A percentile compares a stretch with the other conserved stretches of the same genome.
Evolutionary conservation across 2,113 vertebrate genomes (phyloP).

Genomic region (Pluvianellus socialis): DNA sequence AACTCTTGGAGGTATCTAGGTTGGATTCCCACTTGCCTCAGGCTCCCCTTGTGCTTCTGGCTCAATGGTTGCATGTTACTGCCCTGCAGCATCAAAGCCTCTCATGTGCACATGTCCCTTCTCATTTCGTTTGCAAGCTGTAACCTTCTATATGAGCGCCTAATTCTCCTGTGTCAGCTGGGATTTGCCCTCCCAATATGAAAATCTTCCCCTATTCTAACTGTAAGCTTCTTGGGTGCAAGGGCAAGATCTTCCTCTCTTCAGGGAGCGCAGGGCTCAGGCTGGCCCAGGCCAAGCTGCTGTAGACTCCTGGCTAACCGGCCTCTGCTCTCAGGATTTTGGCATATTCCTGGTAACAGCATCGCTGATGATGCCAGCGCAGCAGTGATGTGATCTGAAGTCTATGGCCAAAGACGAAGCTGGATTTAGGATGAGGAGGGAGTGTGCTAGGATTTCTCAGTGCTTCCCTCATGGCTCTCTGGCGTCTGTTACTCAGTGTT

Average conservation of each 20-base stretch:
- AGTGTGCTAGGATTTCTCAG: neutral
- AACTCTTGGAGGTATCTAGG: neutral
- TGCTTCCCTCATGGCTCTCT: accelerated
- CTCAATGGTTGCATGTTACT: neutral
- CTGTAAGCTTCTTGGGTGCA: constrained; percentile 43
- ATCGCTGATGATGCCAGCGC: neutral
- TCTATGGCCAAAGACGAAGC: neutral
- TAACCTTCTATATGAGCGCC: neutral
- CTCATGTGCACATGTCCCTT: neutral
- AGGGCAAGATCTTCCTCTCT: constrained; percentile 2
- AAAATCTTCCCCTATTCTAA: constrained; percentile 15
- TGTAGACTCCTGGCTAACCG: accelerated
- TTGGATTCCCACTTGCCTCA: neutral
- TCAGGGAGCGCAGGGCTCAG: neutral
- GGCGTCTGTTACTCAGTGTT: neutral
- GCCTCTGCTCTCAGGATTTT: neutral
- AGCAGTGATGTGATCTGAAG: neutral
- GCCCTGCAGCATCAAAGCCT: neutral
- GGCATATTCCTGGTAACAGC: neutral
- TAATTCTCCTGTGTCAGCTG: constrained; percentile 36
- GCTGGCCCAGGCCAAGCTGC: neutral
- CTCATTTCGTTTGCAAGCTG: neutral
- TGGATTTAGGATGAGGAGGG: neutral
- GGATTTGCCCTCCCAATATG: constrained; percentile 56
- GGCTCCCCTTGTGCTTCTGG: neutral